Evolutionary conservation across 1,140 invertebrate genomes (phyloP).

Genomic region (Zaprionus vittiger): DNA sequence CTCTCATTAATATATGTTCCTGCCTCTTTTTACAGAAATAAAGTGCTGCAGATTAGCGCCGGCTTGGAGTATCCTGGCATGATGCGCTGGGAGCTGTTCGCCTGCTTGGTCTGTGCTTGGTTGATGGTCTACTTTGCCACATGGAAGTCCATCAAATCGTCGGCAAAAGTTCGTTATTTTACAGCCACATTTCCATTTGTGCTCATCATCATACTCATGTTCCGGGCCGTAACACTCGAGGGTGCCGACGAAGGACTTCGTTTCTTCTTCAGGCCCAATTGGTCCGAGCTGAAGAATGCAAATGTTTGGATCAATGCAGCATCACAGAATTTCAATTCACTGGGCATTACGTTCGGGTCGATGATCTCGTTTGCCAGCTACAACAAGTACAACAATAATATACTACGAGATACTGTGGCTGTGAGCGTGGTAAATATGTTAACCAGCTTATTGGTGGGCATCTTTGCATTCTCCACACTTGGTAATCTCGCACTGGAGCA

Average conservation of each 20-base stretch:
- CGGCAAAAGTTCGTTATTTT: conserved; percentile 93
- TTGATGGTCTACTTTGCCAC: conserved; percentile 96
- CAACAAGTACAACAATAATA: conserved; percentile 96
- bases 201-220: conserved; percentile 92
- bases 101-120: conserved; percentile 94
- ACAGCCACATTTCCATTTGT: conserved; percentile 94
- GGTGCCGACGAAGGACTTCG: conserved; percentile 91
- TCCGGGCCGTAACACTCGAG: conserved; percentile 91
- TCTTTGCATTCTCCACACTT: conserved; percentile 94
- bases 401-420: conserved; percentile 92
- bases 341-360: conserved; percentile 95
- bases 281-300: conserved; percentile 92
- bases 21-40: conserved; percentile 86
- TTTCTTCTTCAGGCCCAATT: conserved; percentile 95
- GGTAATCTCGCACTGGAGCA: conserved; percentile 94
- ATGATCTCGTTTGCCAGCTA: conserved; percentile 98
- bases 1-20: background rate
- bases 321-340: conserved; percentile 96
- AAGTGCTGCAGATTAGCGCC: conserved; percentile 92
- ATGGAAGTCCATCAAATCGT: conserved; percentile 96
- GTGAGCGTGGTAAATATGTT: conserved; percentile 93
- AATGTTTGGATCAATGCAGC: conserved; percentile 96
- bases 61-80: conserved; percentile 93
- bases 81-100: conserved; percentile 93
- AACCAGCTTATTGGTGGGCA: conserved; percentile 93